Conservation (phyloP, 2,888 invertebrate species). For the Stenolophus ochropezus region DNA sequence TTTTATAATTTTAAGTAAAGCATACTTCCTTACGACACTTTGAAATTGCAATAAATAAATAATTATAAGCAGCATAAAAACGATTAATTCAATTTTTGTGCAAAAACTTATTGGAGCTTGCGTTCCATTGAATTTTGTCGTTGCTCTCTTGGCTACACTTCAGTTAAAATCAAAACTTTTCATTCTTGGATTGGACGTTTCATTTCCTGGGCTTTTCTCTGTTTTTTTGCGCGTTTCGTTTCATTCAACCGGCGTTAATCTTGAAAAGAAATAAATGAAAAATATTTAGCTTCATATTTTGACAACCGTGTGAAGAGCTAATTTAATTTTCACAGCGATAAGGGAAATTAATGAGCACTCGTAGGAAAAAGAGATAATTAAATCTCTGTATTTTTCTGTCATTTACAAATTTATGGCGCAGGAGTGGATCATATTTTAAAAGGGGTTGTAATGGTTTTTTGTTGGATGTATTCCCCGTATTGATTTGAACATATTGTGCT, state of each 20-base stretch:
- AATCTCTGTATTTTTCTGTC: not conserved
- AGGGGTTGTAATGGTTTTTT: not conserved
- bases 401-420: not conserved
- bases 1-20: too few relatives aligned
- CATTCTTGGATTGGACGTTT: constrained; percentile 23
- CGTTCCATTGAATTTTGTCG: too few relatives aligned
- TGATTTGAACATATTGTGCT: constrained; percentile 37
- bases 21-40: too few relatives aligned
- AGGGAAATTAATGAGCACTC: constrained; percentile 1
- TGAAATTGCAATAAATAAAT: too few relatives aligned
- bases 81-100: too few relatives aligned
- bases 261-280: constrained; percentile 28
- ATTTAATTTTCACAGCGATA: constrained; percentile 11
- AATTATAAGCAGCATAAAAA: too few relatives aligned
- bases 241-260: constrained; percentile 22
- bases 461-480: constrained; percentile 2
- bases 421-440: not conserved
- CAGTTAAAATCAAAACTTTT: constrained; percentile 12
- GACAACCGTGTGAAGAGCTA: constrained; percentile 10
- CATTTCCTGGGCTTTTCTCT: constrained; percentile 18
- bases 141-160: not conserved
- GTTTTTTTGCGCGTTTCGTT: constrained; percentile 12
- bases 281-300: constrained; percentile 9
- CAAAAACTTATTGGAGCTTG: too few relatives aligned
- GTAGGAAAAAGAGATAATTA: not conserved